Evolutionary conservation across 1,140 invertebrate species (phyloP).

Genomic region (Luehdorfia chinensis): DNA sequence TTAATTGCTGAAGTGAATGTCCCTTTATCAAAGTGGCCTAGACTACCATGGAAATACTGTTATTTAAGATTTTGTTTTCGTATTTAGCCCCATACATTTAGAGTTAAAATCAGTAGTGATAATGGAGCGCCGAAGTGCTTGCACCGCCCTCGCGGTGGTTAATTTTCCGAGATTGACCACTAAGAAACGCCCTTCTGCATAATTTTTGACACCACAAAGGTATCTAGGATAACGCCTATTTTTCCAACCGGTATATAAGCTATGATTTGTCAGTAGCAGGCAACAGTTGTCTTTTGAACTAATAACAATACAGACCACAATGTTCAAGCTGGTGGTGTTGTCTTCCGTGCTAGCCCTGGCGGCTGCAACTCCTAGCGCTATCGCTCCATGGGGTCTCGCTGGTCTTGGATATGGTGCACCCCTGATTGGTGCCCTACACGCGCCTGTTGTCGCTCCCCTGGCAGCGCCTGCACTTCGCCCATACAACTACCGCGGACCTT

Average conservation of each 20-base stretch:
- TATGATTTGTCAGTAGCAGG: slow-evolving; percentile 27
- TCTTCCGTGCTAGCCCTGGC: slow-evolving; percentile 70
- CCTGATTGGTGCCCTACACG: slow-evolving; percentile 10
- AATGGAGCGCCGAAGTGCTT: too few species aligned
- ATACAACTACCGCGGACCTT: slow-evolving; percentile 55
- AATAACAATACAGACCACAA: slow-evolving; percentile 71
- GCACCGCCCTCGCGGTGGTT: slow-evolving; percentile 31
- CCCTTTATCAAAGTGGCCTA: slow-evolving; percentile 53
- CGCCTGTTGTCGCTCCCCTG: slow-evolving; percentile 25
- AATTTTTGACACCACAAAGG: slow-evolving; percentile 57
- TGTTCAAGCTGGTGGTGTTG: slow-evolving; percentile 80
- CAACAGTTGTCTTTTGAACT: slow-evolving; percentile 46
- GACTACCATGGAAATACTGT: slow-evolving; percentile 40
- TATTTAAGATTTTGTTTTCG: slow-evolving; percentile 14
- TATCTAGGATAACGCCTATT: slow-evolving; percentile 47
- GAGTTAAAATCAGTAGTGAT: slow-evolving; percentile 17
- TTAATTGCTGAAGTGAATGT: slow-evolving; percentile 46
- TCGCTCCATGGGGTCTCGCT: slow-evolving; percentile 31
- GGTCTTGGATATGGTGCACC: slow-evolving; percentile 20
- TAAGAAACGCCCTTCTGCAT: slow-evolving; percentile 49
- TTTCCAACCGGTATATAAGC: slow-evolving; percentile 52
- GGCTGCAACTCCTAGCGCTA: slow-evolving; percentile 41
- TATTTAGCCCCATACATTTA: slow-evolving; percentile 17
- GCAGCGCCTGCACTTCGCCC: slow-evolving; percentile 33
- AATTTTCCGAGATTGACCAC: slow-evolving; percentile 46